phyloP scores from a whole-genome alignment of 2,113 vertebrate genomes.

The Neopipo cinnamomea region DNA sequence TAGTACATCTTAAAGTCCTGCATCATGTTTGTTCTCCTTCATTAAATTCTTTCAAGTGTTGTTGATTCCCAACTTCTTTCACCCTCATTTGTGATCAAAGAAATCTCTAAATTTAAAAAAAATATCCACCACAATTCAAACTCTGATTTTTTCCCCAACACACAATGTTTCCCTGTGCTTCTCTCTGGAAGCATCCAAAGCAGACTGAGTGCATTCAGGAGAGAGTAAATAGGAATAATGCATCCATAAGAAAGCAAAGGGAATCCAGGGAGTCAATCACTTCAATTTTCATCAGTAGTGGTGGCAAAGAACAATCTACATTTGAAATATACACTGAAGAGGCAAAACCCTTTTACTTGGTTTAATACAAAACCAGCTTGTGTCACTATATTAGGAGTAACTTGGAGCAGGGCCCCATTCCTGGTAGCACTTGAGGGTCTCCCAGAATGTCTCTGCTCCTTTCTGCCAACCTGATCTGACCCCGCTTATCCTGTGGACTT shows the following conservation, averaged over 20 bases:
- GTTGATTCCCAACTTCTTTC: not conserved
- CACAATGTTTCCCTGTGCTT: not conserved
- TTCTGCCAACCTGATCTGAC: not conserved
- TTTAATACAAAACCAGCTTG: not conserved
- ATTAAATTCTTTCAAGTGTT: not conserved
- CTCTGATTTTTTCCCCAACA: not conserved
- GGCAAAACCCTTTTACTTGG: not conserved
- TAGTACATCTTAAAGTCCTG: not conserved
- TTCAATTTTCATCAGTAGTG: not conserved
- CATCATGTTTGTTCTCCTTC: not conserved
- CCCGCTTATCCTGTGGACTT: not conserved
- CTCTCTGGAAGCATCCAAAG: not conserved
- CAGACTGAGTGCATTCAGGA: not conserved
- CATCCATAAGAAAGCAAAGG: not conserved
- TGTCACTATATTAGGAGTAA: not conserved
- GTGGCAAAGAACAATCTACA: not conserved
- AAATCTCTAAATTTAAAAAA: not conserved
- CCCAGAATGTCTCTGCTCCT: not conserved
- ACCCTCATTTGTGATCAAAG: not conserved
- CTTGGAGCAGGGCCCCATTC: not conserved
- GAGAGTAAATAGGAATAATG: not conserved
- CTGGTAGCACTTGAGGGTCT: fast-evolving
- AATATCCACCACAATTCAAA: fast-evolving
- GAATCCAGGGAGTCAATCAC: not conserved
- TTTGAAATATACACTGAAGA: not conserved